Evolutionary conservation across 2,888 invertebrate species (phyloP).

Genomic region (Himalopsyche anomala): DNA sequence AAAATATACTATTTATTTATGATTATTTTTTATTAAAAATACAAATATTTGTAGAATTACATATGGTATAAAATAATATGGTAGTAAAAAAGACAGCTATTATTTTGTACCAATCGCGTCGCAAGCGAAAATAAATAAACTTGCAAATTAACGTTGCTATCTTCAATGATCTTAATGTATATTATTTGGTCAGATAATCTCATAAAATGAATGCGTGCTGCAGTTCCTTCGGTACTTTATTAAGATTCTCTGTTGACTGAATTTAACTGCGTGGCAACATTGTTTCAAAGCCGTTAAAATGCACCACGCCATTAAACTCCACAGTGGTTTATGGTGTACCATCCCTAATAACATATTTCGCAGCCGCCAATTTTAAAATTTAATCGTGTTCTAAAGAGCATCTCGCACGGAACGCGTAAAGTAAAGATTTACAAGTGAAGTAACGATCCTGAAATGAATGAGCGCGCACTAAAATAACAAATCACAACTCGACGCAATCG

Average conservation of each 20-base stretch:
- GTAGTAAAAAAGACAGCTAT: too few relatives aligned
- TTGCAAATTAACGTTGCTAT: too few relatives aligned
- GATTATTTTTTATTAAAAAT: too few relatives aligned
- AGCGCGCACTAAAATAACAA: slow-evolving; percentile 49
- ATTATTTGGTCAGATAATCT: too few relatives aligned
- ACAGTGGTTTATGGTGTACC: slow-evolving; percentile 23
- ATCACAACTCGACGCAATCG: slow-evolving; percentile 49
- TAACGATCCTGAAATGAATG: slow-evolving; percentile 34
- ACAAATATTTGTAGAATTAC: too few relatives aligned
- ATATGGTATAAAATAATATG: too few relatives aligned
- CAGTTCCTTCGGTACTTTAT: not conserved
- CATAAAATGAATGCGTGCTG: too few relatives aligned
- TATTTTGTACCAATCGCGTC: too few relatives aligned
- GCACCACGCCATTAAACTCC: slow-evolving; percentile 3
- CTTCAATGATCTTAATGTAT: too few relatives aligned
- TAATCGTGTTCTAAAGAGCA: slow-evolving; percentile 39
- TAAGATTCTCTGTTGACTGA: slow-evolving; percentile 3
- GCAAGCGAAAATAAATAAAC: too few relatives aligned
- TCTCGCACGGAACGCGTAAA: slow-evolving; percentile 35
- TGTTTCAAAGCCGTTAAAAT: slow-evolving; percentile 23
- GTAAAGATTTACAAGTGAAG: slow-evolving; percentile 47
- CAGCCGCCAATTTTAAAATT: slow-evolving; percentile 20
- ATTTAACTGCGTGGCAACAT: not conserved
- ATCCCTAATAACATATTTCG: slow-evolving; percentile 30
- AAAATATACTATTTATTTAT: too few relatives aligned